These are phyloP conservation scores for Poecilus cupreus DNA, from an alignment of 2,888 invertebrate genomes.

Conservation along the genomic window DNA sequence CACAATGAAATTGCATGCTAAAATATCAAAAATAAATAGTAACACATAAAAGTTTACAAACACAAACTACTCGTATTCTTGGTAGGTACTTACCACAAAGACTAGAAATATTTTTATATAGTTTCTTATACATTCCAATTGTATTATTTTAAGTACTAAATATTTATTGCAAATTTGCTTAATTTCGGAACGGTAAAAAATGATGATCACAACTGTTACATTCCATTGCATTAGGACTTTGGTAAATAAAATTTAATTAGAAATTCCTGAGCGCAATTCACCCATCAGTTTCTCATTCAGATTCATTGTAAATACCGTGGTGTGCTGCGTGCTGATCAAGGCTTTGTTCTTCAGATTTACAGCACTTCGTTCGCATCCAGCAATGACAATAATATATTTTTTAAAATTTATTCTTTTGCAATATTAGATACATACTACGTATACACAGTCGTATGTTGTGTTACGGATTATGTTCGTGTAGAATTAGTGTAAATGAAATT, in stretches of 20 bases:
- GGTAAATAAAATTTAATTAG: slow-evolving; percentile 57
- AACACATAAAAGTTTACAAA: no score
- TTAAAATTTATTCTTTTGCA: no score
- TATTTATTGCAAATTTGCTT: not conserved
- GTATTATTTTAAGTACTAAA: no score
- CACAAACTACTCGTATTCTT: no score
- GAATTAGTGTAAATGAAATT: slow-evolving; percentile 40
- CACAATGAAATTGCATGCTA: not conserved
- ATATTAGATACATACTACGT: no score
- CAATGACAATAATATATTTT: slow-evolving; percentile 54
- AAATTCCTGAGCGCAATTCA: slow-evolving; percentile 56
- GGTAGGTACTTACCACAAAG: no score
- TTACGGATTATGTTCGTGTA: no score
- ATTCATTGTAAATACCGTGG: slow-evolving; percentile 46
- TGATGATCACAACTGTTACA: slow-evolving; percentile 34
- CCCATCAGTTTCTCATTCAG: slow-evolving; percentile 46
- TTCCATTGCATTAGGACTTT: slow-evolving; percentile 36
- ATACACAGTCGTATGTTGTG: no score
- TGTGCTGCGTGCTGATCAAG: slow-evolving; percentile 22
- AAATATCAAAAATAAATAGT: not conserved
- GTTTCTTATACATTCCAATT: no score
- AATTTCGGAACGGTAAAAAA: slow-evolving; percentile 21
- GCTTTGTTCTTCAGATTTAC: slow-evolving; percentile 55
- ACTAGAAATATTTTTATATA: no score
- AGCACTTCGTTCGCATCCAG: slow-evolving; percentile 20